Evolutionary conservation across 2,113 vertebrate species (phyloP), one percentile per base, ranked within the genome.

Genomic region (Peromyscus californicus): DNA sequence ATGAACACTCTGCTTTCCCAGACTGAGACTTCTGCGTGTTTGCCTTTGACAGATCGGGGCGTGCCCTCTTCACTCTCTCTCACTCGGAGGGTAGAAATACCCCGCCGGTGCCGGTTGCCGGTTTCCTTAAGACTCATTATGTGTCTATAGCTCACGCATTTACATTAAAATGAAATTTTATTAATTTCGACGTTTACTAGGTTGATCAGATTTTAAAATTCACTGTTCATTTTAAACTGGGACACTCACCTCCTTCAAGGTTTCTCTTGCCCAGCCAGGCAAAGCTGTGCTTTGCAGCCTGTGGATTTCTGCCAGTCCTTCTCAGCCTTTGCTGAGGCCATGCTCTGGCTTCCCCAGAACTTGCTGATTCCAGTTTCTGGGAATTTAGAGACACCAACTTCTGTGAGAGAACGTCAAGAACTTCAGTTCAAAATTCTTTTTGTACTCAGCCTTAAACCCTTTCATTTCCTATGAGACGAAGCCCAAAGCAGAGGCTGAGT

Each of bases 101-200:
- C 16, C 65, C 2, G 33, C 24, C 80, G 45, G 76, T 31, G 17
- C 21, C 3, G 57, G 54, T 75, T 22, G 12, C 45, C 12, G 4
- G 31, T 76, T 96, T 80, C 45, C 51, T 82, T 75, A 42, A 93
- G 74, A 89, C 45, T 74, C 54, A 22, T 90, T 85, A 54, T 65
- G 36, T 67, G 33, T 85, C 80, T 74, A n/a, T 36, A 74, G 72
- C 33, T 65, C 45, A 51, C 5, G 22, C n/a, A 29, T 91, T 51
- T 78, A 67, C 67, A 69, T 78, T 86, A 70, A 72, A 90, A 89
- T 45, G 48, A 95, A 93, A 69, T 91, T 54, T 51, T 39, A 33
- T 45, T 42, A 11, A 24, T 70, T 95, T 83, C 65, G 17, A 16
- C 75, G 83, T 90, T 92, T 65, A 72, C 29, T 69, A 33, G 9